Evolutionary conservation across 2,888 invertebrate genomes (phyloP), one percentile per base, ranked within the genome.

Genomic region (Himalopsyche anomala): DNA sequence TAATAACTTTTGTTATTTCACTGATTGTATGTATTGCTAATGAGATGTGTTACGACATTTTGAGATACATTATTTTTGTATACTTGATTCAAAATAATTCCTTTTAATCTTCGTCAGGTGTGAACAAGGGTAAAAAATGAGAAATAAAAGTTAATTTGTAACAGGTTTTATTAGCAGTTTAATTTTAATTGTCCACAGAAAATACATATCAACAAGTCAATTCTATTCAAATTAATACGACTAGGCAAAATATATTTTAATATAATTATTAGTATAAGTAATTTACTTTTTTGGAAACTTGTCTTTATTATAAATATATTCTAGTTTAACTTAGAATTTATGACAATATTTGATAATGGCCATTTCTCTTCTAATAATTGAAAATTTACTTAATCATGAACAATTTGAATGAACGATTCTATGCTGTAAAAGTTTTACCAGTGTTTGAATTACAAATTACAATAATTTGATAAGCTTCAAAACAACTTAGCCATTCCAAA

Each of bases 151-250:
- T 62, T 62, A 19, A 62, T 62, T 28, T 62, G 62, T 19, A 19
- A 62, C 28, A 62, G 4, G 15, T 11, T 19, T 62, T 62, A n/a
- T 19, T 62, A 19, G 19, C 62, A 19, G 62, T 8, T 19, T 62
- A 62, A 19, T 19, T 62, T 62, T 28, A 28, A 28, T 9, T 62
- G 8, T 19, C 8, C 8, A 38, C 74, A 12, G 74, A 38, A 74
- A 28, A 28, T 38, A 74, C 28, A 74, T 38, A 36, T 74, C 74
- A 62, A 62, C 28, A 36, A 74, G 74, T 74, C 74, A 74, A 74
- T 74, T 5, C 15, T 74, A 74, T 11, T 69, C 28, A 28, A 69
- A 69, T 36, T 74, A 36, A 36, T 38, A 74, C 1, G 74, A 74
- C 74, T 74, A 74, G 38, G 36, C 74, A 74, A 74, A 74, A 74